Conservation (phyloP, 2,797 vertebrate genomes). For the Merluccius polli region DNA sequence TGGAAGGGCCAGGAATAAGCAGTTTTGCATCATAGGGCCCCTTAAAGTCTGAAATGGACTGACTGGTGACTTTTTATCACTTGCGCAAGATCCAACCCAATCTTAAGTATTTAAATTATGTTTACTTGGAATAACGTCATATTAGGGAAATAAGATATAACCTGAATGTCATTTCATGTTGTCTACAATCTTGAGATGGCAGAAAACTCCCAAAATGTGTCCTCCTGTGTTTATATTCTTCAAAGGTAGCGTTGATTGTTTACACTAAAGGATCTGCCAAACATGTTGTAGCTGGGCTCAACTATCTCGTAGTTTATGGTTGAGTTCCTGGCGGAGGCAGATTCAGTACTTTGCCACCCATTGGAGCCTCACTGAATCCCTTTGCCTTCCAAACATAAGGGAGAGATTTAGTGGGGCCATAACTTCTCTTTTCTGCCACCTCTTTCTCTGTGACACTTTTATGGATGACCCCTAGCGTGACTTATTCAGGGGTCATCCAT, state of each 20-base stretch:
- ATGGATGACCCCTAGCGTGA: slow-evolving; percentile 55
- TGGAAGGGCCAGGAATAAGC: too few species aligned
- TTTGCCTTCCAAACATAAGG: slow-evolving; percentile 22
- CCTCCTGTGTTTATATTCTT: neutral
- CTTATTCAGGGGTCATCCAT: slow-evolving; percentile 54
- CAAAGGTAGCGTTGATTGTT: neutral
- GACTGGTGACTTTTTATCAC: neutral
- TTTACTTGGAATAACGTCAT: neutral
- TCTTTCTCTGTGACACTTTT: slow-evolving; percentile 58
- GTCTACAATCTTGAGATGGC: neutral
- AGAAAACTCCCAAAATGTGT: too few species aligned
- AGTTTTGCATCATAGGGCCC: too few species aligned
- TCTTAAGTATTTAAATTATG: neutral
- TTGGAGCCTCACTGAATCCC: slow-evolving; percentile 24
- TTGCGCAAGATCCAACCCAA: neutral
- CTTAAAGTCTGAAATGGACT: neutral
- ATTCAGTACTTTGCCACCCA: slow-evolving; percentile 9
- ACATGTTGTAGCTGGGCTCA: neutral
- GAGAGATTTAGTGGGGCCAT: slow-evolving; percentile 63
- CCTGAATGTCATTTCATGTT: neutral
- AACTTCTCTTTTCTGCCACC: slow-evolving; percentile 48
- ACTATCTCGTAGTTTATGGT: neutral
- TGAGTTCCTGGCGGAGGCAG: neutral
- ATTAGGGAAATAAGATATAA: neutral
- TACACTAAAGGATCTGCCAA: neutral